A percentile compares a stretch with the other conserved stretches of the same genome.
Evolutionary conservation across 30 jellyfish, hydroid and myxozoan species (phyloP).

Genomic region (Cassiopea andromeda): DNA sequence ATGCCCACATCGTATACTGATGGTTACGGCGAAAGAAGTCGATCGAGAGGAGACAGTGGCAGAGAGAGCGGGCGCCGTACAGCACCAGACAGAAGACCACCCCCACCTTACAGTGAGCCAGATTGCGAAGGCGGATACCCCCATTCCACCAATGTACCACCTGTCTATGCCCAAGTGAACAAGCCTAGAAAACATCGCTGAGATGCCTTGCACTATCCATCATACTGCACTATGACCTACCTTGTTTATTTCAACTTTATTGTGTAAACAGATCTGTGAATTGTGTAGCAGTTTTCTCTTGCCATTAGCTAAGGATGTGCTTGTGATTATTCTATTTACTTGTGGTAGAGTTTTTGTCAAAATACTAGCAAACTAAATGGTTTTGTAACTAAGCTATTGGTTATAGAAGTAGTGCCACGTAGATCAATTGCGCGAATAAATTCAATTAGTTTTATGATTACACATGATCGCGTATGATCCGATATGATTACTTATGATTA

Average conservation of each 20-base stretch:
- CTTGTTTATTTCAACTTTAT: no score
- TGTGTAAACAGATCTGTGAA: background rate
- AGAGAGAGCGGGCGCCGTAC: conserved; percentile 43
- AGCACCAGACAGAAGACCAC: conserved; percentile 56
- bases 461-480: background rate
- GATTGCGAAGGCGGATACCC: conserved; percentile 34
- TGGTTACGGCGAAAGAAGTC: conserved; percentile 56
- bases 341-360: background rate
- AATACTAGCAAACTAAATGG: background rate
- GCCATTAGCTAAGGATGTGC: background rate
- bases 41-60: conserved; percentile 22
- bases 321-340: background rate
- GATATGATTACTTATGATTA: background rate
- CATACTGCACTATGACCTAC: no score
- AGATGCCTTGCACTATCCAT: background rate
- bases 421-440: background rate
- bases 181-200: conserved; percentile 53
- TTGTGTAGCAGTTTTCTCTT: background rate
- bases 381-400: background rate
- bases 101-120: conserved; percentile 50
- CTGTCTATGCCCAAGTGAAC: conserved; percentile 65
- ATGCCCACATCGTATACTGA: conserved; percentile 44
- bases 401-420: background rate
- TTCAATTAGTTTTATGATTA: background rate
- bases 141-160: background rate